A percentile compares a stretch with the other conserved stretches of the same genome.
Conservation (phyloP, 2,888 invertebrate species). For the Agonopterix heracliana region DNA sequence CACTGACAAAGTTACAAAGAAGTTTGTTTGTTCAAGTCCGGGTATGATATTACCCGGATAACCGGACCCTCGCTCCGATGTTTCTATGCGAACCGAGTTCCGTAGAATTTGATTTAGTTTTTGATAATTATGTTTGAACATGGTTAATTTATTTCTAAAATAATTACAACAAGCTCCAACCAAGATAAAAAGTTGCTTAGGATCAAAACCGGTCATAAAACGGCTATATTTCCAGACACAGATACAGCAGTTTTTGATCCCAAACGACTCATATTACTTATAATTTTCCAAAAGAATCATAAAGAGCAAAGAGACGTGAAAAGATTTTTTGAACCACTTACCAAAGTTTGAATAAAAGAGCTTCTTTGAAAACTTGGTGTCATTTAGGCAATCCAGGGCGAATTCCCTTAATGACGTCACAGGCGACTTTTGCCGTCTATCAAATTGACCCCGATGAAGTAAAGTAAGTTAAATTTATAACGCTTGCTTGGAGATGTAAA, state of each 20-base stretch:
- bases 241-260: too few species aligned
- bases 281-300: not conserved
- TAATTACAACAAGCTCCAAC: too few species aligned
- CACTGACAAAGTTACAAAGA: not conserved
- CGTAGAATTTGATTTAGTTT: too few species aligned
- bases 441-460: not conserved
- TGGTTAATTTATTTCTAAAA: too few species aligned
- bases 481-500: too few species aligned
- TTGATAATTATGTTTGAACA: too few species aligned
- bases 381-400: not conserved
- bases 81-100: too few species aligned
- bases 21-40: not conserved
- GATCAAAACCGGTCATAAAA: too few species aligned
- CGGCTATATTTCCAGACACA: too few species aligned
- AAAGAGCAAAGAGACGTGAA: not conserved
- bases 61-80: not conserved
- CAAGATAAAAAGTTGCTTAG: too few species aligned
- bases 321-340: not conserved
- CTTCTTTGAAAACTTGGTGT: not conserved
- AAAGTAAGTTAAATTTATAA: too few species aligned
- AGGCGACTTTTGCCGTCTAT: not conserved
- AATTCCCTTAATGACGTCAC: not conserved
- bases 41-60: conserved; percentile 3
- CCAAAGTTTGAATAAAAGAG: not conserved
- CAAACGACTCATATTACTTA: too few species aligned